A percentile compares a stretch with the other conserved stretches of the same genome.
phyloP scores from a whole-genome alignment of 1,140 invertebrate species.

The Chelonus insularis region DNA sequence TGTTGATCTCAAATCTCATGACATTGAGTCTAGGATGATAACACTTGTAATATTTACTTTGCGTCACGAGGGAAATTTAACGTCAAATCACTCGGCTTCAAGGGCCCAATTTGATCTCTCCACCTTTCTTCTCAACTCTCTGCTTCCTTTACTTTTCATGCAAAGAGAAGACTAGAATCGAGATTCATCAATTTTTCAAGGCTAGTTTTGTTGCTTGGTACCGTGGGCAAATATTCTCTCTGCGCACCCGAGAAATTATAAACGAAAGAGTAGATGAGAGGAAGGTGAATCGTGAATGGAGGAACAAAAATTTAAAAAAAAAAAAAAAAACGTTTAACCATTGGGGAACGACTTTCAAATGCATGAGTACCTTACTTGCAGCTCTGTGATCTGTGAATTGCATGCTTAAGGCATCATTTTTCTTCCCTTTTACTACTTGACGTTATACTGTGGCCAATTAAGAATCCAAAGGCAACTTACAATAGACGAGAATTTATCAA shows the following conservation, averaged over 20 bases:
- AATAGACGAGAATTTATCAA: neutral
- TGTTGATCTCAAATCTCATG: neutral
- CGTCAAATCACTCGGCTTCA: conserved; percentile 9
- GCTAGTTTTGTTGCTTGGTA: conserved; percentile 24
- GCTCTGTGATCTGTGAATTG: neutral
- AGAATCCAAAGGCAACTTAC: neutral
- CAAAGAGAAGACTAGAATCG: neutral
- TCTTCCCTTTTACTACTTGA: neutral
- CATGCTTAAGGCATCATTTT: neutral
- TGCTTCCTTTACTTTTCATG: too few relatives aligned
- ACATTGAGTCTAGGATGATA: neutral
- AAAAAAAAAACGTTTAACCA: conserved; percentile 16
- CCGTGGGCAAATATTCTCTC: conserved; percentile 30
- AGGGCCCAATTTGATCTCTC: neutral
- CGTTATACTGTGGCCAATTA: neutral
- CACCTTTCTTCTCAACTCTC: neutral
- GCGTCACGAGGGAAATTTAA: conserved; percentile 20
- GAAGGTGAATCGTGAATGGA: conserved; percentile 15
- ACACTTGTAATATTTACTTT: conserved; percentile 4
- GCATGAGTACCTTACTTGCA: conserved; percentile 19
- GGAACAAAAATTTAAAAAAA: neutral
- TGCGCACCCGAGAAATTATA: conserved; percentile 17
- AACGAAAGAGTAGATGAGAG: neutral
- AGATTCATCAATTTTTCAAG: conserved; percentile 23
- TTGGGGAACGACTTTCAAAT: conserved; percentile 21